Percentiles rank a stretch among this genome's conserved stretches.
phyloP scores from a whole-genome alignment of 1,140 invertebrate genomes.

The Bombus superbus region DNA sequence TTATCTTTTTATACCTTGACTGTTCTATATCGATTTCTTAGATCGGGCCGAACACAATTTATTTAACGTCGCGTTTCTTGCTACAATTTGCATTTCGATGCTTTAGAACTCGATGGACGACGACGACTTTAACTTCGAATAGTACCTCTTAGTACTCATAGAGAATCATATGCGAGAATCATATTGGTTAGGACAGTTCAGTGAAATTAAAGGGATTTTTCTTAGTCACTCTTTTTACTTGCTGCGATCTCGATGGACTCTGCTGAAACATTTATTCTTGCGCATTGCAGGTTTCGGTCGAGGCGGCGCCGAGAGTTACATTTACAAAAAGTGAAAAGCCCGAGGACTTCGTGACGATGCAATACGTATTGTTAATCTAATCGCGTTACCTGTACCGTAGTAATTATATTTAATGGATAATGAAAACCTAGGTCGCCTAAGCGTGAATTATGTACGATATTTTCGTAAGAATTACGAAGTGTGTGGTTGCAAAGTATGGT shows the following conservation, averaged over 20 bases:
- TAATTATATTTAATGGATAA: slow-evolving; percentile 17
- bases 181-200: too few relatives aligned
- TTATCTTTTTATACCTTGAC: too few relatives aligned
- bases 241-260: not conserved
- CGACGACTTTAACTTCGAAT: not conserved
- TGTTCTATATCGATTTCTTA: too few relatives aligned
- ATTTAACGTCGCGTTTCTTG: too few relatives aligned
- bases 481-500: not conserved
- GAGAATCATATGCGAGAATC: not conserved
- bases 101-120: not conserved
- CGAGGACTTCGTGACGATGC: not conserved
- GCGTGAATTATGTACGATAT: not conserved
- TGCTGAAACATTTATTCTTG: slow-evolving; percentile 1
- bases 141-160: not conserved
- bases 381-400: slow-evolving; percentile 31
- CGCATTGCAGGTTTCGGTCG: slow-evolving; percentile 84
- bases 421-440: not conserved
- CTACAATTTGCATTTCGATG: not conserved
- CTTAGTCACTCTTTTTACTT: not conserved
- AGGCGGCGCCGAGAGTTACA: slow-evolving; percentile 87
- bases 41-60: too few relatives aligned
- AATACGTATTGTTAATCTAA: slow-evolving; percentile 16
- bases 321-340: slow-evolving; percentile 83
- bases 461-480: not conserved
- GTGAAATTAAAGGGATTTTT: not conserved